Base-by-base conservation (phyloP, 2,888 invertebrate genomes). In the Pseudococcus viburni region DNA sequence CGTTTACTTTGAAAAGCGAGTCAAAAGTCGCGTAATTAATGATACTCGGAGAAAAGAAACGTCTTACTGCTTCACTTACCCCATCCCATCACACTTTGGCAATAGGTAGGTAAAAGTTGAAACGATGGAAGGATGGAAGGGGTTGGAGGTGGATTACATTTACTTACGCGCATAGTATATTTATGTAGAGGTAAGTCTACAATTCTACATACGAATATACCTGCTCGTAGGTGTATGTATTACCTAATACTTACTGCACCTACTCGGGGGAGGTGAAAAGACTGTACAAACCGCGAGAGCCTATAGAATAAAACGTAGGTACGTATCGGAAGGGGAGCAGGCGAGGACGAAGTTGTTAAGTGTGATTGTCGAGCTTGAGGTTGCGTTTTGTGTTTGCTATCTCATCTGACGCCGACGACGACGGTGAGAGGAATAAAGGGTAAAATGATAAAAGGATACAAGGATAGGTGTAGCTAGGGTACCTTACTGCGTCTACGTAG, bases 21-120 rank as follows among this genome's bases (percentile, higher is more conserved):
- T 22, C 64, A 64, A 64, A 59, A 64, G 51, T 64, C 64, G 64
- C 19, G 64, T 64, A 64, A 64, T 22, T 64, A 64, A 64, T 64
- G 51, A 51, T 64, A 22, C 64, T 64, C 64, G 64, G 17, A 22
- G 22, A 19, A 19, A 22, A 22, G 22, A 64, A 64, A 64, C 11
- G 64, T 64, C 19, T 22, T 19, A 19, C 64, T 64, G 15, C 17
- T 33, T 33, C 3, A 33, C 26, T 33, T 2, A 33, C 3, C 26
- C 26, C 26, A 33, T 33, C 26, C 26, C 26, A 33, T 1, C 26
- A 1, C 26, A 33, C 26, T 33, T 1, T 17, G 12, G 15, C 15
- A 5, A 51, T 51, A 17, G 26, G 26, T 51, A 64, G 5, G 64
- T 64, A 64, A 17, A 59, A 59, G 59, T 17, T 59, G 59, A 59